Conservation (phyloP, 2,113 vertebrate genomes). For the Macrotis lagotis region DNA sequence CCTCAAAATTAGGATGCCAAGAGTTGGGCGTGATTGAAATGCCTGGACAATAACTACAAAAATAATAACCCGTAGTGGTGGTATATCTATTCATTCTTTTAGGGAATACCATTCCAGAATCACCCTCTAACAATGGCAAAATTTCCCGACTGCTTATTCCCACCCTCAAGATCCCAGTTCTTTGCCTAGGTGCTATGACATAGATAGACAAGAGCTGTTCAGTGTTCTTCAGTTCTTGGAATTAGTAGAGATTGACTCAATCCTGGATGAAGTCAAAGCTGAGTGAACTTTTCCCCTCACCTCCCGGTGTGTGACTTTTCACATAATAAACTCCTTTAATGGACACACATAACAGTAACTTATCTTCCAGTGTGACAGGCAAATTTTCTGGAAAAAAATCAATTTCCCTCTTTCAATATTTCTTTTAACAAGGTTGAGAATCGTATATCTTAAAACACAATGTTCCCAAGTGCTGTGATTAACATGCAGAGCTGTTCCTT, state of each 20-base stretch:
- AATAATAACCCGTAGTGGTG: neutral
- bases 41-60: neutral
- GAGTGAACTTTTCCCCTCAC: constrained; percentile 55
- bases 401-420: constrained; percentile 79
- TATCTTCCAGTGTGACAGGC: constrained; percentile 75
- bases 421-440: constrained; percentile 78
- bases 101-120: constrained; percentile 1
- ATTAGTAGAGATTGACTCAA: constrained; percentile 65
- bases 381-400: constrained; percentile 79
- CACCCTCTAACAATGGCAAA: neutral
- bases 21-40: neutral
- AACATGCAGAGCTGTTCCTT: constrained; percentile 82
- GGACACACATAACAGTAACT: constrained; percentile 66
- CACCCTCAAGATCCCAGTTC: neutral
- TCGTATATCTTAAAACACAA: constrained; percentile 75
- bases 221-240: constrained; percentile 52
- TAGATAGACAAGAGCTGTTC: constrained; percentile 50
- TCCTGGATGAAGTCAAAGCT: constrained; percentile 66
- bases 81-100: constrained; percentile 26
- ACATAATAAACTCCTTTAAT: constrained; percentile 75
- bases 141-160: constrained; percentile 26
- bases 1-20: neutral
- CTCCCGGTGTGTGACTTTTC: constrained; percentile 60
- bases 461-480: constrained; percentile 72
- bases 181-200: neutral